phyloP scores from a whole-genome alignment of 2,888 invertebrate species.

The Cristatella mucedo region DNA sequence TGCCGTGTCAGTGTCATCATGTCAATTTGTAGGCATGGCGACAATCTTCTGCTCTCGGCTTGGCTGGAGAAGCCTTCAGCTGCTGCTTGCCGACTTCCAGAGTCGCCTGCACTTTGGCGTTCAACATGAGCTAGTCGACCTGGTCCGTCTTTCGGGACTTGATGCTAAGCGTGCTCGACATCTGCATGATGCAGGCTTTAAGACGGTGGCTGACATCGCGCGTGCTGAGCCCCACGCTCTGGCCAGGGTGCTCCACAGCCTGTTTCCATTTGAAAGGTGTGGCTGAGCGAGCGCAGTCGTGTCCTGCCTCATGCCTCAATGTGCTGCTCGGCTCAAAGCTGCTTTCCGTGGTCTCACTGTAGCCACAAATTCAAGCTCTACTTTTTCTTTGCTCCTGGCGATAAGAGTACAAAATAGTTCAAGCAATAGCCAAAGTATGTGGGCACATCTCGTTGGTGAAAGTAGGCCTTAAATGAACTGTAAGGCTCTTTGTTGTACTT shows the following conservation, averaged over 20 bases:
- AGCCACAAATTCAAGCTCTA: too few species aligned
- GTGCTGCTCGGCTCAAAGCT: too few species aligned
- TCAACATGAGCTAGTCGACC: conserved; percentile 72
- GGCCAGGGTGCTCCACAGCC: conserved; percentile 51
- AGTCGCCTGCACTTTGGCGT: conserved; percentile 84
- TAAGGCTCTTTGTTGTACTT: too few species aligned
- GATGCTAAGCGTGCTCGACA: conserved; percentile 69
- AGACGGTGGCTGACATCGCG: conserved; percentile 61
- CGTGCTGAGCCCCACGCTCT: conserved; percentile 52
- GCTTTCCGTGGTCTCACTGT: too few species aligned
- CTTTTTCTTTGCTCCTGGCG: too few species aligned
- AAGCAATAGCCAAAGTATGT: too few species aligned
- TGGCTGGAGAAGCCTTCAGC: conserved; percentile 77
- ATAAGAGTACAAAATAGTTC: too few species aligned
- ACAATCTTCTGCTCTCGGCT: conserved; percentile 82
- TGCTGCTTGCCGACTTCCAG: conserved; percentile 79
- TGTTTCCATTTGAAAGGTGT: conserved; percentile 7
- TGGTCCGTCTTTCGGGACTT: conserved; percentile 60
- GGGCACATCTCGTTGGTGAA: too few species aligned
- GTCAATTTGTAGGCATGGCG: conserved; percentile 68
- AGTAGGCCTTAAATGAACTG: too few species aligned
- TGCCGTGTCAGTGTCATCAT: too few species aligned
- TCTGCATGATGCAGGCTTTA: conserved; percentile 63
- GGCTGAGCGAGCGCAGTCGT: too few species aligned
- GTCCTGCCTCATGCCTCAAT: too few species aligned